Percentiles rank a stretch among this genome's conserved stretches.
Evolutionary conservation across 2,888 invertebrate genomes (phyloP).

Genomic region (Yponomeuta sedellus): DNA sequence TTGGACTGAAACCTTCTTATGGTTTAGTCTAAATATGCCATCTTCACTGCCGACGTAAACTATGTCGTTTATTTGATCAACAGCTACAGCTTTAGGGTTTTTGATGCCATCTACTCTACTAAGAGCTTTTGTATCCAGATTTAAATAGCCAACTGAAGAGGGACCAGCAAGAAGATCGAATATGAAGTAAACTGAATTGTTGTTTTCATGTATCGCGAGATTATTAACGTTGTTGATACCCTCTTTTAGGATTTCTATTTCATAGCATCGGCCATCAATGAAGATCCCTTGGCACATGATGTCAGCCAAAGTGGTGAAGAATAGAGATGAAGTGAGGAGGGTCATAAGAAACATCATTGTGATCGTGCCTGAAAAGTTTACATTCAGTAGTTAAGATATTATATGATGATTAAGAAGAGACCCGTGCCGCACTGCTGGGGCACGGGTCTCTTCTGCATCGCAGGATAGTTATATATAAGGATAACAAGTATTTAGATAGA

Average conservation of each 20-base stretch:
- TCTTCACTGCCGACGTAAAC: constrained; percentile 55
- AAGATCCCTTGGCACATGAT: constrained; percentile 44
- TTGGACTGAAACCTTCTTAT: constrained; percentile 42
- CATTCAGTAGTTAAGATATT: neutral
- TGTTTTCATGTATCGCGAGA: constrained; percentile 44
- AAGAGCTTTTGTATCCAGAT: constrained; percentile 36
- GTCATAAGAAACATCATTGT: neutral
- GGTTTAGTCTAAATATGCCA: constrained; percentile 50
- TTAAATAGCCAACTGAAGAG: constrained; percentile 43
- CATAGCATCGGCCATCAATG: constrained; percentile 49
- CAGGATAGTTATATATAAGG: no score
- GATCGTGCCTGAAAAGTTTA: neutral
- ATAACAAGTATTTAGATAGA: no score
- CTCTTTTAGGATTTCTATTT: constrained; percentile 51
- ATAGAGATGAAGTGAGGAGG: neutral
- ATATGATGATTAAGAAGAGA: no score
- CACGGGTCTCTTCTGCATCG: no score
- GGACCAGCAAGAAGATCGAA: constrained; percentile 44
- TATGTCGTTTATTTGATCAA: constrained; percentile 48
- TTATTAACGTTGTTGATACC: constrained; percentile 52
- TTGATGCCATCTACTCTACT: constrained; percentile 48
- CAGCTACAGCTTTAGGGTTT: constrained; percentile 54
- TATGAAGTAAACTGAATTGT: constrained; percentile 55
- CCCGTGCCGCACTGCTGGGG: no score
- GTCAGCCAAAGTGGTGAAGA: neutral